phyloP scores from a whole-genome alignment of 2,113 vertebrate species.

The Dryoscopus gambensis region DNA sequence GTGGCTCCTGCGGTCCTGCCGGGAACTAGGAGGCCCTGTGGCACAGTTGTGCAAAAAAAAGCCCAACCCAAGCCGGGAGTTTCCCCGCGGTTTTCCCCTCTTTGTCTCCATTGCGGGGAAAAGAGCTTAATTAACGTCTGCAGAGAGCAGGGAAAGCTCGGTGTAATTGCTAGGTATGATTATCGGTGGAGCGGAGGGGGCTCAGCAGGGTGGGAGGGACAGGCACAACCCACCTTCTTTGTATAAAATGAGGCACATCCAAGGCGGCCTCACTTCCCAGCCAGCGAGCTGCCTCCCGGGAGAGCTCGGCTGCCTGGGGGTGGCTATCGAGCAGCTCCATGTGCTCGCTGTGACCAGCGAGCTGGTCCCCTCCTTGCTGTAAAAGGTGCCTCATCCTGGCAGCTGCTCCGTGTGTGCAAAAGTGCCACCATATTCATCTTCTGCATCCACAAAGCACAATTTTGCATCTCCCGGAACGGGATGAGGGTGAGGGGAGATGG shows the following conservation, averaged over 20 bases:
- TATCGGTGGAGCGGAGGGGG: slow-evolving; percentile 21
- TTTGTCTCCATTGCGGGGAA: slow-evolving; percentile 19
- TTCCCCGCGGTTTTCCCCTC: slow-evolving; percentile 3
- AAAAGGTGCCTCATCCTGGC: accelerated
- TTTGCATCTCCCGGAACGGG: accelerated
- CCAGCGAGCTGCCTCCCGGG: neutral
- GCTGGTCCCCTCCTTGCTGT: neutral
- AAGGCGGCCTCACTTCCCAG: neutral
- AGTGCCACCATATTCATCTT: accelerated
- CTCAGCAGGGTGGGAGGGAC: slow-evolving; percentile 33
- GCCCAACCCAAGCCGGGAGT: neutral
- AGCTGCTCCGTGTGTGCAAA: accelerated
- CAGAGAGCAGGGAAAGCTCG: slow-evolving; percentile 8
- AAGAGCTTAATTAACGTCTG: slow-evolving; percentile 44
- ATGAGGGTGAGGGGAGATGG: neutral
- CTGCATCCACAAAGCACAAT: neutral
- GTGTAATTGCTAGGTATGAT: slow-evolving; percentile 47
- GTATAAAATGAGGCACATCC: neutral
- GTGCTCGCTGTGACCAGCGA: accelerated
- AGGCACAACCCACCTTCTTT: slow-evolving; percentile 42
- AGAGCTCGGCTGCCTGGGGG: neutral
- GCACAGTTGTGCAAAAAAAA: neutral
- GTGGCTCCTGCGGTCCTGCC: accelerated
- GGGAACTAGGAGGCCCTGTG: neutral
- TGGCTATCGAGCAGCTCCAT: neutral